These are phyloP conservation scores for Sebastes iracundus DNA, from an alignment of 2,797 vertebrate genomes.

Conservation along the genomic window DNA sequence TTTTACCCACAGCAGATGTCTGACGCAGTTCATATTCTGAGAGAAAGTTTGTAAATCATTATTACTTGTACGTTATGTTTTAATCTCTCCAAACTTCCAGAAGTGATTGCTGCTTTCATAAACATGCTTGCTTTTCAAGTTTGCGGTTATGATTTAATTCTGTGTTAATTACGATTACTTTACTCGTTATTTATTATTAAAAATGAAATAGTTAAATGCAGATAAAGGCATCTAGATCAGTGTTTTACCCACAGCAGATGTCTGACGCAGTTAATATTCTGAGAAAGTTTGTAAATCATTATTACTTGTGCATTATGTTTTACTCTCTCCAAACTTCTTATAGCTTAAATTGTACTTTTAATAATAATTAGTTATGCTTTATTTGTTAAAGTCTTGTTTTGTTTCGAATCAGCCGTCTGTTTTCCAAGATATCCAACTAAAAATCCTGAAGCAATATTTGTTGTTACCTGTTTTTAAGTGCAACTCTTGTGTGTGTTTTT, in stretches of 20 bases:
- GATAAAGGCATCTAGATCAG: background rate
- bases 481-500: constrained; percentile 40
- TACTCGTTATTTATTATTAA: background rate
- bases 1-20: background rate
- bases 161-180: background rate
- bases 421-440: background rate
- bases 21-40: background rate
- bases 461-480: constrained; percentile 24
- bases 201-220: background rate
- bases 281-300: background rate
- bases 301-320: background rate
- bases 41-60: background rate
- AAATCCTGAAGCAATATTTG: background rate
- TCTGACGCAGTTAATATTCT: background rate
- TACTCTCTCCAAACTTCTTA: background rate
- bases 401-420: too few species aligned
- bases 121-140: background rate
- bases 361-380: background rate
- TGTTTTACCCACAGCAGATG: background rate
- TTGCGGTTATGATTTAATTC: background rate
- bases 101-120: background rate
- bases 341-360: background rate
- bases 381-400: background rate
- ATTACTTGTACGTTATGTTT: background rate
- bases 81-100: background rate